Conservation (phyloP, 35 echinoderm and acorn worm genomes). For the Eucidaris tribuloides region DNA sequence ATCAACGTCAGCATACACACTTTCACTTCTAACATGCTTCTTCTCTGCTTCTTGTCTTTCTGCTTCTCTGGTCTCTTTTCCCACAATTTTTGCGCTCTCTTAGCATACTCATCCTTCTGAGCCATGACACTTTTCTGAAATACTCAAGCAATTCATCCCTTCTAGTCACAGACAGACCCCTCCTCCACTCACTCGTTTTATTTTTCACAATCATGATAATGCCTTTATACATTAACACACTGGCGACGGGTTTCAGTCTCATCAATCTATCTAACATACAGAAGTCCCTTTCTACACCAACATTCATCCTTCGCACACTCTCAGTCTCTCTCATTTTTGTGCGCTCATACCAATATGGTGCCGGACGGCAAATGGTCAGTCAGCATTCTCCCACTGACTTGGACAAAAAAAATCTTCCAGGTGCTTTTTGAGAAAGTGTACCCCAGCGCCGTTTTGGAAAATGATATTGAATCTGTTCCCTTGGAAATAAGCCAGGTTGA, state of each 20-base stretch:
- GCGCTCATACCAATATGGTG: no score
- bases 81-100: not conserved
- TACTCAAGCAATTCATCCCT: not conserved
- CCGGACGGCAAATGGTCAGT: no score
- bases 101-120: not conserved
- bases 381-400: not conserved
- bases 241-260: conserved; percentile 32
- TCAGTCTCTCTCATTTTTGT: not conserved
- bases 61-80: not conserved
- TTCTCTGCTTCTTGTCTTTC: not conserved
- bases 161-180: not conserved
- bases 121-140: not conserved
- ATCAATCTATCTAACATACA: conserved; percentile 41
- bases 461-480: conserved; percentile 79
- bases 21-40: not conserved
- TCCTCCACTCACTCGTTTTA: conserved; percentile 16
- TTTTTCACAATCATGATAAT: conserved; percentile 52
- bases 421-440: conserved; percentile 8
- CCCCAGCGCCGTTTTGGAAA: conserved; percentile 55
- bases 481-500: conserved; percentile 42
- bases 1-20: not conserved
- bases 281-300: not conserved
- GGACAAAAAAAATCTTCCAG: conserved; percentile 14
- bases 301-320: not conserved
- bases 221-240: conserved; percentile 20